Evolutionary conservation across 92 coral and sea anemone species (phyloP).

Genomic region (Epizoanthus scotinus): DNA sequence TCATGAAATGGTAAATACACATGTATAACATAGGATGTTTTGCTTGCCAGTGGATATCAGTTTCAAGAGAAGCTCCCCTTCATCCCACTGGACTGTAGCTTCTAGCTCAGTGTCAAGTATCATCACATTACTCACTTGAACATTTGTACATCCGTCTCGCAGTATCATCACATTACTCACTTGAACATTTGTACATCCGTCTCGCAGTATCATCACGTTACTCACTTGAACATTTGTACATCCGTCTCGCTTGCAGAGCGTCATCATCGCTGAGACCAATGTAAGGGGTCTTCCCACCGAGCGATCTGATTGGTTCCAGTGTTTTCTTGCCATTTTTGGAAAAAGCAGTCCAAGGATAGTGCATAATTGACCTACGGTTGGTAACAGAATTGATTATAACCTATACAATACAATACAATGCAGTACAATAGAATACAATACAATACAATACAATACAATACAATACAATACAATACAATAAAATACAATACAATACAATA

Average conservation of each 20-base stretch:
- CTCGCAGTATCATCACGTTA: slow-evolving; percentile 22
- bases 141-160: slow-evolving; percentile 91
- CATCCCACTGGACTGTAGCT: too few relatives aligned
- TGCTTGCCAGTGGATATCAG: too few relatives aligned
- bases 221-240: slow-evolving; percentile 93
- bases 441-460: too few relatives aligned
- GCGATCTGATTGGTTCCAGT: slow-evolving; percentile 71
- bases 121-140: slow-evolving; percentile 55
- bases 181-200: slow-evolving; percentile 90
- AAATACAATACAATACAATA: too few relatives aligned
- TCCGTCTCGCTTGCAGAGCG: slow-evolving; percentile 84
- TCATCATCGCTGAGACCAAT: slow-evolving; percentile 85
- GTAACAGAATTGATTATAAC: neutral
- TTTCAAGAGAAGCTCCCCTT: too few relatives aligned
- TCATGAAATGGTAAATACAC: too few relatives aligned
- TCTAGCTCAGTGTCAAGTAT: too few relatives aligned
- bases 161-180: slow-evolving; percentile 44
- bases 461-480: too few relatives aligned
- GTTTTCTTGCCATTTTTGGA: slow-evolving; percentile 81
- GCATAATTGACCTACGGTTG: slow-evolving; percentile 75
- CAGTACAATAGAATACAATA: too few relatives aligned
- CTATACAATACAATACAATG: too few relatives aligned
- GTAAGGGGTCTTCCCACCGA: slow-evolving; percentile 83
- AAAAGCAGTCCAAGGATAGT: slow-evolving; percentile 91
- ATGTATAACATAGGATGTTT: too few relatives aligned